Percentiles rank a stretch among this genome's conserved stretches.
Evolutionary conservation across 1,140 invertebrate genomes (phyloP).

Genomic region (Venustaconcha ellipsiformis): DNA sequence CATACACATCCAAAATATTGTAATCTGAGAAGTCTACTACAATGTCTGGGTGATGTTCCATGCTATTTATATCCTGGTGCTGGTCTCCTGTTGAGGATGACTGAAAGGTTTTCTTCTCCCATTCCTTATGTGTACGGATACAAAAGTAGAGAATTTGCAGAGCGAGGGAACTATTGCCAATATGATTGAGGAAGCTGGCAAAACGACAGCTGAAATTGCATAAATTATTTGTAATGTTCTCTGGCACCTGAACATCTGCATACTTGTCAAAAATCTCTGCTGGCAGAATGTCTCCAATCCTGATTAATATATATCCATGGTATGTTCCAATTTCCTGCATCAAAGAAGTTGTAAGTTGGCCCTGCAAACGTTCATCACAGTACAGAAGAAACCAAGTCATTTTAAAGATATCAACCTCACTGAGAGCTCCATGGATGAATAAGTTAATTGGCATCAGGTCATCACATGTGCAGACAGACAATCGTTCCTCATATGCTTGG

Average conservation of each 20-base stretch:
- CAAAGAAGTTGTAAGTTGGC: slow-evolving; percentile 14
- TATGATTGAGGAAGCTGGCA: slow-evolving; percentile 7
- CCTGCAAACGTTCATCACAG: slow-evolving; percentile 14
- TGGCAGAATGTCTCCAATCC: slow-evolving; percentile 7
- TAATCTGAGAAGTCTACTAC: background rate
- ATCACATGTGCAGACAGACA: slow-evolving; percentile 20
- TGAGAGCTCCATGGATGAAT: slow-evolving; percentile 12
- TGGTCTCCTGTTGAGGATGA: too few species aligned
- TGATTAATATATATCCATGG: background rate
- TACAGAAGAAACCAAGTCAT: slow-evolving; percentile 18
- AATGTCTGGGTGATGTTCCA: background rate
- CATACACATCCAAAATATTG: slow-evolving; percentile 8
- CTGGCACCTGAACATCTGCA: slow-evolving; percentile 10
- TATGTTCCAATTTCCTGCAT: background rate
- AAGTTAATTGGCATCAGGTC: slow-evolving; percentile 15
- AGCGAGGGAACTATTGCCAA: slow-evolving; percentile 5
- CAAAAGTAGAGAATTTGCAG: slow-evolving; percentile 14
- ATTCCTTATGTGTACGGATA: background rate
- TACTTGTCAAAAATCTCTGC: slow-evolving; percentile 4
- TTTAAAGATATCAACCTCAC: slow-evolving; percentile 1
- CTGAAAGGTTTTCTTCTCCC: background rate
- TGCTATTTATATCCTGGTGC: background rate
- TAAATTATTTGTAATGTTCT: background rate
- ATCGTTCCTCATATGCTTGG: slow-evolving; percentile 13
- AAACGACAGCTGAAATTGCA: slow-evolving; percentile 7